Percentiles rank a stretch among this genome's conserved stretches.
phyloP scores from a whole-genome alignment of 2,797 vertebrate species.

The Podarcis siculus region DNA sequence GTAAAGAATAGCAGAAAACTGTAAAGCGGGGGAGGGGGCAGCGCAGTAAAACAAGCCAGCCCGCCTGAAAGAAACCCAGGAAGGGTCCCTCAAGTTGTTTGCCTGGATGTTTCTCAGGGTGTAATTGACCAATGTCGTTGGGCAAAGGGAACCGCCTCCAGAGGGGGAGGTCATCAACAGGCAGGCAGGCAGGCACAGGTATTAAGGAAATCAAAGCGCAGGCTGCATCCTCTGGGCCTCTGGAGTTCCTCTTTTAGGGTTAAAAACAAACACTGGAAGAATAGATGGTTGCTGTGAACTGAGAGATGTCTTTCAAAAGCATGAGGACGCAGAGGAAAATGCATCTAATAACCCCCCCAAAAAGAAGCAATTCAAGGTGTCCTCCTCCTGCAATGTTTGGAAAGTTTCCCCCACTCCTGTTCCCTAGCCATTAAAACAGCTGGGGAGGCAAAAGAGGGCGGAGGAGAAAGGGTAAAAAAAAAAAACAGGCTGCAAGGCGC shows the following conservation, averaged over 20 bases:
- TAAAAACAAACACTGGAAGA: conserved; percentile 36
- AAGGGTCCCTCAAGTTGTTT: conserved; percentile 86
- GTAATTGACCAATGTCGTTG: conserved; percentile 64
- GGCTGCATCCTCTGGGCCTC: conserved; percentile 20
- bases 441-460: conserved; percentile 57
- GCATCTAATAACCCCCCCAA: conserved; percentile 19
- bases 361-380: conserved; percentile 69
- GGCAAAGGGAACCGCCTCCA: conserved; percentile 27
- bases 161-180: neutral
- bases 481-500: neutral
- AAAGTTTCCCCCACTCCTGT: conserved; percentile 53
- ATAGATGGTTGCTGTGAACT: conserved; percentile 63
- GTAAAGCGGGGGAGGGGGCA: conserved; percentile 80
- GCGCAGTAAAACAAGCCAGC: conserved; percentile 90
- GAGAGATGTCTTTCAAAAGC: conserved; percentile 60
- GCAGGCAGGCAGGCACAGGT: conserved; percentile 40
- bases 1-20: conserved; percentile 83
- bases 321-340: conserved; percentile 46
- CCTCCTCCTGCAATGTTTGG: conserved; percentile 65
- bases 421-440: conserved; percentile 68
- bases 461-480: conserved; percentile 38
- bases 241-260: conserved; percentile 1
- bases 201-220: conserved; percentile 48
- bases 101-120: conserved; percentile 72
- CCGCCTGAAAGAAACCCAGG: conserved; percentile 93